A percentile compares a stretch with the other conserved stretches of the same genome.
Conservation (phyloP, 2,113 vertebrate species). For the Acrocephalus kingi region DNA sequence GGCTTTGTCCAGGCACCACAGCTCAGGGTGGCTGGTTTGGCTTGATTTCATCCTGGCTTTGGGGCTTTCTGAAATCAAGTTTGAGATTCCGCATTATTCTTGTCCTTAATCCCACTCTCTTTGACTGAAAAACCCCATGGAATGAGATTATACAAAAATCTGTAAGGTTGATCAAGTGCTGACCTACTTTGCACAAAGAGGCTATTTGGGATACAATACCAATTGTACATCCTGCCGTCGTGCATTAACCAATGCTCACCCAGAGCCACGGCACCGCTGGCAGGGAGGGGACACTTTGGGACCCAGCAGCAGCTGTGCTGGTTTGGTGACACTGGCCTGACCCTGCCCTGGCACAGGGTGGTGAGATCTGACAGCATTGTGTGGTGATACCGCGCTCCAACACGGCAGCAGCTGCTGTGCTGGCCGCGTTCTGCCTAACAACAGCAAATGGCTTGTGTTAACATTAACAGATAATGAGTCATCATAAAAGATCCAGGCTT, state of each 20-base stretch:
- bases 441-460: slow-evolving; percentile 43
- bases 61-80: slow-evolving; percentile 35
- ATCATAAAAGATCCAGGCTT: slow-evolving; percentile 18
- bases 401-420: background rate
- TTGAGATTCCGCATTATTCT: background rate
- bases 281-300: background rate
- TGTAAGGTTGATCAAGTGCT: slow-evolving; percentile 52
- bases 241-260: background rate
- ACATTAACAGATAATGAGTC: slow-evolving; percentile 55
- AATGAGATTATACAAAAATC: slow-evolving; percentile 62
- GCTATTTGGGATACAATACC: slow-evolving; percentile 19
- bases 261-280: background rate
- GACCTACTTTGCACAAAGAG: slow-evolving; percentile 65
- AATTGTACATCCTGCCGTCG: background rate
- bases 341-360: background rate
- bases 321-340: background rate
- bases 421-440: slow-evolving; percentile 48
- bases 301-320: background rate
- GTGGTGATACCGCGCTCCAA: background rate
- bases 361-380: background rate
- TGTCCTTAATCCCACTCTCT: slow-evolving; percentile 41
- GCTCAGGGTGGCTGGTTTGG: background rate
- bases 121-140: slow-evolving; percentile 45
- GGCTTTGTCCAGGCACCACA: background rate
- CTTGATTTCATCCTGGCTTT: background rate